phyloP scores from a whole-genome alignment of 2,113 vertebrate species.

The Saccopteryx bilineata region DNA sequence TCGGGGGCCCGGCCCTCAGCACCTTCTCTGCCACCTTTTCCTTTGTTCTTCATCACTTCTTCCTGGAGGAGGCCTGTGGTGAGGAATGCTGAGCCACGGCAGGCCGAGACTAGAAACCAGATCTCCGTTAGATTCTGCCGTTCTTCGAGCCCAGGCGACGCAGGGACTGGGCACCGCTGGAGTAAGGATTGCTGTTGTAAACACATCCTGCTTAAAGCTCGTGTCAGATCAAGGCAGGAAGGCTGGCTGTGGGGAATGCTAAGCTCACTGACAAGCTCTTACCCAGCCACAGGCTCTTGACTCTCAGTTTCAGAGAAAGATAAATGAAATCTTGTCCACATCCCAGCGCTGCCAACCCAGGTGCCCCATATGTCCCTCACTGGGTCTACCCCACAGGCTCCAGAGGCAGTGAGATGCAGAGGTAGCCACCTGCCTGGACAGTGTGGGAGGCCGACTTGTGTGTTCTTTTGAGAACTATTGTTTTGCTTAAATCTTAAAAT shows the following conservation, averaged over 20 bases:
- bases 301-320: background rate
- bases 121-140: background rate
- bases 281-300: background rate
- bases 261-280: background rate
- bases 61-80: too few relatives aligned
- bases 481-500: conserved; percentile 22
- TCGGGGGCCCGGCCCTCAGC: background rate
- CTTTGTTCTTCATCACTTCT: background rate
- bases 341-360: background rate
- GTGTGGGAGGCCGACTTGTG: background rate
- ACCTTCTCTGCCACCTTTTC: background rate
- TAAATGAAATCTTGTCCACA: background rate
- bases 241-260: background rate
- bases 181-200: background rate
- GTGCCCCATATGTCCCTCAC: background rate
- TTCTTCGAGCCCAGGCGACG: background rate
- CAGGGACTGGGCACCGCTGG: background rate
- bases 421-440: background rate
- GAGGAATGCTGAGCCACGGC: background rate
- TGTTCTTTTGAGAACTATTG: background rate
- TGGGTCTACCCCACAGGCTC: background rate
- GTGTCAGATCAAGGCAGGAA: background rate
- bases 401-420: background rate
- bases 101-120: background rate
- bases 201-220: background rate